Percentiles rank a stretch among this genome's conserved stretches.
Evolutionary conservation across 2,888 invertebrate genomes (phyloP).

Genomic region (Melitaea athalia): DNA sequence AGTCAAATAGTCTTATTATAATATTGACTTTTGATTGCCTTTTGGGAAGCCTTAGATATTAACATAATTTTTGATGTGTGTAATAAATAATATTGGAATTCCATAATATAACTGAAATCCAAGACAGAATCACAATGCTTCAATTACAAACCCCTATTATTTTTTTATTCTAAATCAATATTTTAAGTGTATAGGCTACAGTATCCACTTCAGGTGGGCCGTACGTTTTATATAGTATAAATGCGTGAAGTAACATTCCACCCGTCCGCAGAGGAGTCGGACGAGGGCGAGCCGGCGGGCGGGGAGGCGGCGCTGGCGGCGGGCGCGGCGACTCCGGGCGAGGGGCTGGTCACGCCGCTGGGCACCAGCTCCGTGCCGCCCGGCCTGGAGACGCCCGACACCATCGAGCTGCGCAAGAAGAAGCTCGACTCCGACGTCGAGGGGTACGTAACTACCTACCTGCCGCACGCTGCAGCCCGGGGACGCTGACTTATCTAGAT

Average conservation of each 20-base stretch:
- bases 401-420: constrained; percentile 98
- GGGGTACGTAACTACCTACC: constrained; percentile 81
- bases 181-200: too few species aligned
- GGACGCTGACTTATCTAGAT: too few species aligned
- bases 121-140: too few species aligned
- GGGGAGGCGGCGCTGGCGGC: constrained; percentile 70
- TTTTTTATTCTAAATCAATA: too few species aligned
- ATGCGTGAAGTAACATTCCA: background rate
- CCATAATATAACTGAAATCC: too few species aligned
- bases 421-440: constrained; percentile 98
- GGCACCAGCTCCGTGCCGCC: constrained; percentile 95
- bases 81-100: too few species aligned
- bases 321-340: constrained; percentile 94
- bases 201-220: too few species aligned
- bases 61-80: too few species aligned
- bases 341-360: constrained; percentile 96
- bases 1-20: too few species aligned
- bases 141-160: too few species aligned
- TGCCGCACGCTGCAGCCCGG: background rate
- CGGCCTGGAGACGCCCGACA: constrained; percentile 99
- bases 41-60: too few species aligned
- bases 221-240: background rate
- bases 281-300: constrained; percentile 56
- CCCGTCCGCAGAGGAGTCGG: constrained; percentile 40
- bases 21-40: too few species aligned